Percentiles rank a stretch among this genome's conserved stretches.
Conservation (phyloP, 2,888 invertebrate genomes). For the Nemapogon koenigi region DNA sequence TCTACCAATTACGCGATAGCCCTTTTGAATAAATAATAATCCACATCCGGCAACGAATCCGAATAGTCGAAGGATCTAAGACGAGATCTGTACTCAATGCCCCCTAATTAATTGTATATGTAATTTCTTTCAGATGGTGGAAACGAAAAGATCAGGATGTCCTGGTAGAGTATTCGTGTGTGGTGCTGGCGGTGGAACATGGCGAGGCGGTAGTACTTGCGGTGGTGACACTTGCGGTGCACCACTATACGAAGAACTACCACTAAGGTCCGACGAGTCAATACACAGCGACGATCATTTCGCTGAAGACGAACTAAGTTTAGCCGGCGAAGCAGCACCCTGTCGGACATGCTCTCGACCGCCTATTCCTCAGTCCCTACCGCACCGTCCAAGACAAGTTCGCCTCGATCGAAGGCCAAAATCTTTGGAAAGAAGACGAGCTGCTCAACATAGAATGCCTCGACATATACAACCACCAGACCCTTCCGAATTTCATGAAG, state of each 20-base stretch:
- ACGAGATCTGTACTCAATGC: no score
- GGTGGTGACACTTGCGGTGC: constrained; percentile 62
- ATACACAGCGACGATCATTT: constrained; percentile 83
- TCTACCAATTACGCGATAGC: no score
- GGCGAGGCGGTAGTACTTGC: constrained; percentile 62
- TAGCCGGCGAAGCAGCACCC: constrained; percentile 54
- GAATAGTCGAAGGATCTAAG: no score
- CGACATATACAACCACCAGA: constrained; percentile 71
- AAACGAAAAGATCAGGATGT: constrained; percentile 69
- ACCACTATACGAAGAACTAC: constrained; percentile 83
- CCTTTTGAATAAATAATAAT: no score
- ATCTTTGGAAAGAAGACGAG: constrained; percentile 57
- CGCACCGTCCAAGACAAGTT: constrained; percentile 67
- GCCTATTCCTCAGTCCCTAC: constrained; percentile 50
- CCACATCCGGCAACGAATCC: no score
- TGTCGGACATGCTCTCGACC: constrained; percentile 59
- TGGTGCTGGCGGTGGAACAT: constrained; percentile 48
- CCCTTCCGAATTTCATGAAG: constrained; percentile 81
- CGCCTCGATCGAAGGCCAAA: constrained; percentile 65
- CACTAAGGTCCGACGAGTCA: constrained; percentile 65
- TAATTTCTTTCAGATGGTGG: constrained; percentile 67
- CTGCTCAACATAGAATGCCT: constrained; percentile 47
- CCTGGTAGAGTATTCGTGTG: constrained; percentile 73
- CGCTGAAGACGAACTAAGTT: constrained; percentile 80
- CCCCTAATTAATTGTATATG: no score